Evolutionary conservation across 2,888 invertebrate species (phyloP).

Genomic region (Capitulum mitella): DNA sequence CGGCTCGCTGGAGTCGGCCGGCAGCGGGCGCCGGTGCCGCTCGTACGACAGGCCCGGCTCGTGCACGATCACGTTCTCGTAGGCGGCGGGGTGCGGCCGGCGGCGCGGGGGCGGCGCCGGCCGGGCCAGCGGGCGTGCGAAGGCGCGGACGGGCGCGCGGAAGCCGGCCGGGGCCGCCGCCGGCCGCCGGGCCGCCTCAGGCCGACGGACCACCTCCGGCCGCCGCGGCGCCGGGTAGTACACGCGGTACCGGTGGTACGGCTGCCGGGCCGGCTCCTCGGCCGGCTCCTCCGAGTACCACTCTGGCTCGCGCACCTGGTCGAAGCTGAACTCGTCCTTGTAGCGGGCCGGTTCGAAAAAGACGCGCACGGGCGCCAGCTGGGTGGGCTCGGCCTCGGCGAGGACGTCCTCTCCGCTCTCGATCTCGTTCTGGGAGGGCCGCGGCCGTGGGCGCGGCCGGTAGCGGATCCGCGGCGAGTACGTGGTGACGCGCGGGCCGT

Average conservation of each 20-base stretch:
- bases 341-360: constrained; percentile 8
- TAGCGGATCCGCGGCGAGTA: not conserved
- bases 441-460: not conserved
- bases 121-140: not conserved
- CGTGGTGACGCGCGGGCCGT: not conserved
- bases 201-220: not conserved
- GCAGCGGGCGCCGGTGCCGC: not conserved
- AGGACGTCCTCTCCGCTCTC: not conserved
- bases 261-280: not conserved
- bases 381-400: not conserved
- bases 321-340: constrained; percentile 8
- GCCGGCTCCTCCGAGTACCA: not conserved
- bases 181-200: not conserved
- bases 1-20: not conserved
- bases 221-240: not conserved
- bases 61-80: not conserved
- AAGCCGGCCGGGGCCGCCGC: no score
- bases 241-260: not conserved
- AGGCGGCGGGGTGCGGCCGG: not conserved
- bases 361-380: not conserved
- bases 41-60: not conserved
- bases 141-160: no score
- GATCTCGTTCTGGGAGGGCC: not conserved
- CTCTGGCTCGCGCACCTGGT: not conserved
- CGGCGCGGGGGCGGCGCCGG: not conserved